phyloP scores from a whole-genome alignment of 2,113 vertebrate genomes.

The Elachura formosa region DNA sequence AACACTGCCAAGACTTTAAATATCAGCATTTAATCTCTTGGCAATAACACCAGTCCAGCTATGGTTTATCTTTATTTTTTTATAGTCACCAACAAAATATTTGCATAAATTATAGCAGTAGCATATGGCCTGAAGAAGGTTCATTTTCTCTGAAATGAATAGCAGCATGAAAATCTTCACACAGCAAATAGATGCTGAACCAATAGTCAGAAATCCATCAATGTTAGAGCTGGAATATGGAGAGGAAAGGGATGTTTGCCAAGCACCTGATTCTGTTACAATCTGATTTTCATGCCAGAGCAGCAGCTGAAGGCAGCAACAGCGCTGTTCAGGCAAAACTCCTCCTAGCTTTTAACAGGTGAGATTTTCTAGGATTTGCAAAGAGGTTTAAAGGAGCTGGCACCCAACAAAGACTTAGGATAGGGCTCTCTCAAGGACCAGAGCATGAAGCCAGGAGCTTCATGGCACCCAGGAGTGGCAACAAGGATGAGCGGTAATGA shows the following conservation, averaged over 20 bases:
- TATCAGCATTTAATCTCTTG: neutral
- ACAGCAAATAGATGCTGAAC: neutral
- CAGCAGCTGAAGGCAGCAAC: neutral
- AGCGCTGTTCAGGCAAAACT: neutral
- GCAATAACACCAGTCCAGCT: neutral
- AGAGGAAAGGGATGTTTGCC: neutral
- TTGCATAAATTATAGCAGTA: neutral
- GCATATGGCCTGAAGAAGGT: neutral
- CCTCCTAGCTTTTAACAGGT: neutral
- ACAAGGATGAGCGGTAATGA: accelerated
- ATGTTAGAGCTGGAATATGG: neutral
- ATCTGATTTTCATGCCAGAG: neutral
- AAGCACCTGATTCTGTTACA: neutral
- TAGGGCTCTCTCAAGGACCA: neutral
- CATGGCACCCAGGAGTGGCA: accelerated
- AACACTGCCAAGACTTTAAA: neutral
- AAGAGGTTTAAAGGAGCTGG: neutral
- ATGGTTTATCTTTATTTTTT: neutral
- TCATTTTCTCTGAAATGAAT: neutral
- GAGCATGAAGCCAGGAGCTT: neutral
- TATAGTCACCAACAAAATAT: neutral
- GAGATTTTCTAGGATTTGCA: neutral
- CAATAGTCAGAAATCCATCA: neutral
- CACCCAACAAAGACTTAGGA: neutral
- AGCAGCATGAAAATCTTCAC: neutral